Evolutionary conservation across 2,113 vertebrate genomes (phyloP).

Genomic region (Elaphurus davidianus): DNA sequence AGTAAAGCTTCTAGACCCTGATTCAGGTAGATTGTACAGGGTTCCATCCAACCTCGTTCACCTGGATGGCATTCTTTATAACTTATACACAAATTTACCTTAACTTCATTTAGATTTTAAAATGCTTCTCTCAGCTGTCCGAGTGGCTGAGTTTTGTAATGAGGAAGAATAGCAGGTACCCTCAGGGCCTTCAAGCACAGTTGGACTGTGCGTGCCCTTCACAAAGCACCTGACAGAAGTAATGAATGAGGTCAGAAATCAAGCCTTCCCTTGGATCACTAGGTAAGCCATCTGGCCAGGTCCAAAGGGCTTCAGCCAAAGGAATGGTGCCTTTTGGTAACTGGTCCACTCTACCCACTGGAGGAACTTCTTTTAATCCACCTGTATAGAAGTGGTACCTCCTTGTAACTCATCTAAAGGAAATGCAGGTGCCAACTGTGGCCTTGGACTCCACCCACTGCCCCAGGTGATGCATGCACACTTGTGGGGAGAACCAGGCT

Average conservation of each 20-base stretch:
- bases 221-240: not conserved
- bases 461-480: no score
- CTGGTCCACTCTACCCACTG: fast-evolving
- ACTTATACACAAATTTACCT: not conserved
- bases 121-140: not conserved
- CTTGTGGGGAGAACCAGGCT: not conserved
- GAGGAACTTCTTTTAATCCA: not conserved
- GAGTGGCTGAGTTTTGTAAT: not conserved
- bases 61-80: not conserved
- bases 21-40: not conserved
- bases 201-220: not conserved
- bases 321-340: not conserved
- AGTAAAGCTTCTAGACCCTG: not conserved
- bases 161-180: not conserved
- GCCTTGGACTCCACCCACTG: not conserved
- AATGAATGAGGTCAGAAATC: not conserved
- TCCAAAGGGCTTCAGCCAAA: not conserved
- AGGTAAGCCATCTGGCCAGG: not conserved
- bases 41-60: not conserved
- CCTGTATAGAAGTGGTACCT: not conserved
- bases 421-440: not conserved
- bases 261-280: not conserved
- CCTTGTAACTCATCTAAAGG: not conserved
- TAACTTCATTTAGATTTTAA: not conserved
- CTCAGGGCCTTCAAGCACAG: not conserved